Evolutionary conservation across 1,140 invertebrate species (phyloP).

Genomic region (Bombus superbus): DNA sequence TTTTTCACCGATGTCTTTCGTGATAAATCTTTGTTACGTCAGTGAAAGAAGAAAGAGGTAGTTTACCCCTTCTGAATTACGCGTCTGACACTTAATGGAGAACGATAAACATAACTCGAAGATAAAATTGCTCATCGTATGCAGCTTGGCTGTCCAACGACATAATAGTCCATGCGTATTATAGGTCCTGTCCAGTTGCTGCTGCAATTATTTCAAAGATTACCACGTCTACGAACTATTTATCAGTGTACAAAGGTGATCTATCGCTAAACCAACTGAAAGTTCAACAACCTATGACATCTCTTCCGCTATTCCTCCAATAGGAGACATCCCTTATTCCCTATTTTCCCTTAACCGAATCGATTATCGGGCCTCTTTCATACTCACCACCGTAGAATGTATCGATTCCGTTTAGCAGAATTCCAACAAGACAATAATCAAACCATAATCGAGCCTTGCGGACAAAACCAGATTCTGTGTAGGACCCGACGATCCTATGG

Average conservation of each 20-base stretch:
- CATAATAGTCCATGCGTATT: too few relatives aligned
- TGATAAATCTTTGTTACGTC: too few relatives aligned
- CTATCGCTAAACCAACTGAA: neutral
- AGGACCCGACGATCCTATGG: neutral
- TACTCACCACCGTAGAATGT: neutral
- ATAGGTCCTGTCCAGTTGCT: too few relatives aligned
- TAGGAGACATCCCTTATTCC: neutral
- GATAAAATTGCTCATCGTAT: too few relatives aligned
- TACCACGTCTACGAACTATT: too few relatives aligned
- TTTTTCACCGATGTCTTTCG: too few relatives aligned
- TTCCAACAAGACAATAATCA: constrained; percentile 6
- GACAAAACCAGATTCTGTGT: neutral
- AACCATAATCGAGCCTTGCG: neutral
- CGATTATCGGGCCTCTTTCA: neutral
- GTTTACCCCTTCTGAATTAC: too few relatives aligned
- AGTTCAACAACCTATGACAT: neutral
- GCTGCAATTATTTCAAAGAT: too few relatives aligned
- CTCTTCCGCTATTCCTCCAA: neutral
- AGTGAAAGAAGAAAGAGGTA: too few relatives aligned
- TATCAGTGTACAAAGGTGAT: neutral
- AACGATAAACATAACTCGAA: too few relatives aligned
- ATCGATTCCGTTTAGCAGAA: neutral
- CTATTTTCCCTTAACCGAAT: neutral
- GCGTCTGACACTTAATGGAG: too few relatives aligned
- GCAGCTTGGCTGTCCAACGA: too few relatives aligned